Evolutionary conservation across 1,140 invertebrate species (phyloP).

Genomic region (Brachionus calyciflorus): DNA sequence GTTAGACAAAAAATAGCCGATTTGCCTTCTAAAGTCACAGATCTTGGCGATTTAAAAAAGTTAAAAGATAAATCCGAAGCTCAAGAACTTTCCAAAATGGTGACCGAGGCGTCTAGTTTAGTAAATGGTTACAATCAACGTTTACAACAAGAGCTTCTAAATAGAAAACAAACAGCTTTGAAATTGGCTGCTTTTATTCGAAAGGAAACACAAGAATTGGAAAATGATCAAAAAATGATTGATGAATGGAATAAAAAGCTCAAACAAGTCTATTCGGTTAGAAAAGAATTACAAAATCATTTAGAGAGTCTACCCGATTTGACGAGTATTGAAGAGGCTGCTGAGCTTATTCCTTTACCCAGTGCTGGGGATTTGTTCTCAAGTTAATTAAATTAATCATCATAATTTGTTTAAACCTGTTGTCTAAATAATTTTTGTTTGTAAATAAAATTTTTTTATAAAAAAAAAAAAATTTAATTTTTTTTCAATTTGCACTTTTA

Average conservation of each 20-base stretch:
- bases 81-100: constrained; percentile 70
- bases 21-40: constrained; percentile 86
- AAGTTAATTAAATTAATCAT: not conserved
- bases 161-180: constrained; percentile 73
- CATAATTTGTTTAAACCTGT: no score
- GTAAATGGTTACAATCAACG: constrained; percentile 83
- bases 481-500: not conserved
- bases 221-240: constrained; percentile 71
- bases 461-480: not conserved
- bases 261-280: constrained; percentile 71
- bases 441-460: constrained; percentile 12
- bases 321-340: constrained; percentile 80
- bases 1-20: constrained; percentile 87
- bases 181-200: constrained; percentile 83
- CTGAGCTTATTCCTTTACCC: constrained; percentile 81
- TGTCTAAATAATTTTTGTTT: not conserved
- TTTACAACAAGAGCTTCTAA: constrained; percentile 79
- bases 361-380: constrained; percentile 85
- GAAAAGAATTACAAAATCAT: constrained; percentile 82
- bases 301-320: constrained; percentile 87
- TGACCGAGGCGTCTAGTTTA: constrained; percentile 79
- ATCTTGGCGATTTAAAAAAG: constrained; percentile 73
- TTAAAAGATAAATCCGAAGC: constrained; percentile 73
- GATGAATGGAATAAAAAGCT: constrained; percentile 34
- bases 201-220: constrained; percentile 76